Conservation (phyloP, 2,797 vertebrate species). For the Oophaga sylvatica region DNA sequence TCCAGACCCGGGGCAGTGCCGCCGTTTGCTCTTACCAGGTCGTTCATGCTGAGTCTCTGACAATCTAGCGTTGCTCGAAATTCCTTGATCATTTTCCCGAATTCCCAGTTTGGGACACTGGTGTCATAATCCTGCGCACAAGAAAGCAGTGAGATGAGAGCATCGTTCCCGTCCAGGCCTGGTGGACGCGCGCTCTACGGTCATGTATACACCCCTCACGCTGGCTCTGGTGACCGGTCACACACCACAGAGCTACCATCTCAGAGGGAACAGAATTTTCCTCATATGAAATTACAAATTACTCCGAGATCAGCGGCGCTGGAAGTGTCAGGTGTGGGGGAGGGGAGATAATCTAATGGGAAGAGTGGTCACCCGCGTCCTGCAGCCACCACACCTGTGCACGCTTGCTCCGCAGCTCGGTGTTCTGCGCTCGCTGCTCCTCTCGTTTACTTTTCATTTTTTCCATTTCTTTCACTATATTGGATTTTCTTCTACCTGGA, state of each 20-base stretch:
- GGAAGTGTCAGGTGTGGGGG: too few relatives aligned
- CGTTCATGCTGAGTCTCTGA: constrained; percentile 76
- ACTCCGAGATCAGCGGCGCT: too few relatives aligned
- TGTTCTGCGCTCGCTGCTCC: constrained; percentile 79
- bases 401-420: constrained; percentile 80
- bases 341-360: too few relatives aligned
- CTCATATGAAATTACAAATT: too few relatives aligned
- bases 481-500: constrained; percentile 81
- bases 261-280: too few relatives aligned
- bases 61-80: constrained; percentile 86
- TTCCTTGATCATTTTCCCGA: constrained; percentile 92
- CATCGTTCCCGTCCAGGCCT: too few relatives aligned
- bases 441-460: constrained; percentile 84
- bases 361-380: too few relatives aligned
- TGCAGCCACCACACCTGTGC: constrained; percentile 78
- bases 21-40: constrained; percentile 72
- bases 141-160: background rate
- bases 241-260: too few relatives aligned
- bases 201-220: too few relatives aligned
- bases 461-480: constrained; percentile 79
- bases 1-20: too few relatives aligned
- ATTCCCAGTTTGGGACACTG: constrained; percentile 88
- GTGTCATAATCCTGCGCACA: constrained; percentile 80
- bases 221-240: too few relatives aligned
- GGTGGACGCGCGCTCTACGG: too few relatives aligned